Base-by-base conservation (phyloP, 1,140 invertebrate species). In the Aphis gossypii region DNA sequence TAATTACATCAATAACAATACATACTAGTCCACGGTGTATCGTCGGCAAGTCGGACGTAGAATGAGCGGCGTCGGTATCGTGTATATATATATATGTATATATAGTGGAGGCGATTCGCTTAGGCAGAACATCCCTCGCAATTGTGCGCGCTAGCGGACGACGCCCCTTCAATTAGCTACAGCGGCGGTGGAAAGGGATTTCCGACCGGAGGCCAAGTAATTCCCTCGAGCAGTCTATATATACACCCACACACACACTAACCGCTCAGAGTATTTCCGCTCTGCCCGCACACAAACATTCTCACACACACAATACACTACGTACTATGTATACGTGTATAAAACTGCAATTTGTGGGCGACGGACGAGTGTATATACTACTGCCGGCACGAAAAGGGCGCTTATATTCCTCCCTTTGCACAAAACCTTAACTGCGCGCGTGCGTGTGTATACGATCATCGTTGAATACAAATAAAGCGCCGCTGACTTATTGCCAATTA, bases 401-500 rank as follows among this genome's bases (percentile, higher is more conserved):
- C 25, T 44, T 14, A 41, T 46, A 51, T 51, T 46, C 25, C 30
- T 30, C 90, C 56, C 23, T 41, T 23, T 30, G 35, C 6, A 8
- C 38, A 21, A 68, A n/a, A 60, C 48, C 88, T 90, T 56, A 90
- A 90, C 87, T 54, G 35, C 51, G 20, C 9, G 4, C 11, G 46
- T 14, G 38, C 7, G 38, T n/a, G 25, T 44, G 21, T 18, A 11
- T 51, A 91, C 68, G 56, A 46, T 76, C 90, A 46, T 91, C 90
- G 68, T 91, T 91, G 90, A 91, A 91, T 91, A 91, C 90, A 91
- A 89, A 89, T 89, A 89, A 89, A 89, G 51, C 51, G 88, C 88
- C 90, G 60, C 68, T 91, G 90, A 91, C 90, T 91, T 91, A 91
- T 91, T 91, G 90, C 90, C 90, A 91, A 91, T 91, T 91, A 91